Conservation (phyloP, 2,797 vertebrate species). For the Sebastes itinus region DNA sequence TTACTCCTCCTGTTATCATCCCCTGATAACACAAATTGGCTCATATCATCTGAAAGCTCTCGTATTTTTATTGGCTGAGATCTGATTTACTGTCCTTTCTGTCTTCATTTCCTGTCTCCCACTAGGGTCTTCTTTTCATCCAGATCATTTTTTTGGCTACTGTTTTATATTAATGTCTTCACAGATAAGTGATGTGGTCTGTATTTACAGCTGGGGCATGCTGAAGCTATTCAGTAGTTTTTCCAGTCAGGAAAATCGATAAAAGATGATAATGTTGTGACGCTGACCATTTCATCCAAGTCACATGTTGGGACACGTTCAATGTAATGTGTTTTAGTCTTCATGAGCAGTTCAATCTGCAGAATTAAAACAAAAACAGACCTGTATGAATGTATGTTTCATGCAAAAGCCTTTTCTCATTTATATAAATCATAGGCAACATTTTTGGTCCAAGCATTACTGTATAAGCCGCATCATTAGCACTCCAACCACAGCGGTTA, state of each 20-base stretch:
- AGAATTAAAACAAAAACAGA: background rate
- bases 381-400: background rate
- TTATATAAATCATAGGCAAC: background rate
- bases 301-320: slow-evolving; percentile 42
- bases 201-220: slow-evolving; percentile 56
- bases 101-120: slow-evolving; percentile 10
- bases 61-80: slow-evolving; percentile 23
- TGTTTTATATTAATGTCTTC: slow-evolving; percentile 39
- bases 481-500: background rate
- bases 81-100: slow-evolving; percentile 4
- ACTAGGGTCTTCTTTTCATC: background rate
- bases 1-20: slow-evolving; percentile 9
- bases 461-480: background rate
- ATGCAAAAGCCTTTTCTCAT: background rate
- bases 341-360: background rate
- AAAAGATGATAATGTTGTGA: slow-evolving; percentile 28
- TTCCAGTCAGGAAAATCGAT: slow-evolving; percentile 56
- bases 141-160: slow-evolving; percentile 31
- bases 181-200: slow-evolving; percentile 32
- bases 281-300: background rate
- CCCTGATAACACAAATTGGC: slow-evolving; percentile 19
- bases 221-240: slow-evolving; percentile 61
- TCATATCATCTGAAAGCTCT: background rate
- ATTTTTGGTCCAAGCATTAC: background rate
- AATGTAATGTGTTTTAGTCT: background rate